Evolutionary conservation across 2,888 invertebrate genomes (phyloP).

Genomic region (Phortica magna): DNA sequence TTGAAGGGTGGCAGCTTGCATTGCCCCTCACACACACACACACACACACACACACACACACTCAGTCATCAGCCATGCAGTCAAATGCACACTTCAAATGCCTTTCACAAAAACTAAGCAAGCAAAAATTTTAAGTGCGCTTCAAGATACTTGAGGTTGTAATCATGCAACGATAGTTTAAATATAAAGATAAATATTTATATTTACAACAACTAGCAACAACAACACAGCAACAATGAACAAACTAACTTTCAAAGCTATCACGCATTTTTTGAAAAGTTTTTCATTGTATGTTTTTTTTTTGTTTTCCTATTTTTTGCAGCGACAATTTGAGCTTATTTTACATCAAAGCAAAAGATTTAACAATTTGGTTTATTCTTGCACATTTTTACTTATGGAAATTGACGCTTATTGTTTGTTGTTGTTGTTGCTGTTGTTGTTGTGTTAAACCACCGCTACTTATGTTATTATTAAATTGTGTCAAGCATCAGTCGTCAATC

Average conservation of each 20-base stretch:
- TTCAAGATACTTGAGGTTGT: background rate
- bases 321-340: too few relatives aligned
- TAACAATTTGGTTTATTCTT: background rate
- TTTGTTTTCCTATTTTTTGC: background rate
- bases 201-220: too few relatives aligned
- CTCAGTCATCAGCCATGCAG: background rate
- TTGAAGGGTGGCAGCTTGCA: too few relatives aligned
- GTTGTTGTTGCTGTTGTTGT: conserved; percentile 40
- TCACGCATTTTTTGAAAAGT: too few relatives aligned
- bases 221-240: too few relatives aligned
- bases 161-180: background rate
- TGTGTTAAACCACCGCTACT: conserved; percentile 35
- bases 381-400: conserved; percentile 52
- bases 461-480: conserved; percentile 57
- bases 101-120: conserved; percentile 1
- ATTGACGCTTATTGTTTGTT: conserved; percentile 60
- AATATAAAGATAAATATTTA: too few relatives aligned
- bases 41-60: too few relatives aligned
- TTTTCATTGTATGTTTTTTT: background rate
- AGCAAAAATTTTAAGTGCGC: conserved; percentile 25
- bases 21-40: too few relatives aligned
- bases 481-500: conserved; percentile 53
- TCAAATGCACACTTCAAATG: conserved; percentile 53
- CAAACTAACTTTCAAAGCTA: too few relatives aligned
- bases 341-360: too few relatives aligned